Percentiles rank a stretch among this genome's conserved stretches.
Conservation (phyloP, 2,113 vertebrate species). For the Etheostoma spectabile region DNA sequence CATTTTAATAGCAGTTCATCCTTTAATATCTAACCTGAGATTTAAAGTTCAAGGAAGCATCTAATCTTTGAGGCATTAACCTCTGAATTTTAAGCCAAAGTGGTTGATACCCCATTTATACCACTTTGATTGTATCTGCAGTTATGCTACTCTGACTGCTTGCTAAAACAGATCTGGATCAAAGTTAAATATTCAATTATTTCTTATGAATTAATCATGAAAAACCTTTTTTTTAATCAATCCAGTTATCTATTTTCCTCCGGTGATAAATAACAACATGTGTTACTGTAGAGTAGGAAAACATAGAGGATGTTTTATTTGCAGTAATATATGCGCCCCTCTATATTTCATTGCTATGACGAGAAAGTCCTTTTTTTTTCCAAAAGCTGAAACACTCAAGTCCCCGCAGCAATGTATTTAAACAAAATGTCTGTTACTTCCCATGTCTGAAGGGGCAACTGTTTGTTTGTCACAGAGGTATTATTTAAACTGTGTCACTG, state of each 20-base stretch:
- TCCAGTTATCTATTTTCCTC: constrained; percentile 38
- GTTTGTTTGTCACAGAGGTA: constrained; percentile 46
- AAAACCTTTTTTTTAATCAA: constrained; percentile 52
- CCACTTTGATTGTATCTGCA: constrained; percentile 43
- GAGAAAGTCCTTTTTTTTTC: neutral
- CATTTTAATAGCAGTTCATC: neutral
- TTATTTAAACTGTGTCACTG: constrained; percentile 52
- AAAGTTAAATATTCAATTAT: constrained; percentile 51
- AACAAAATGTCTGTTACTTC: constrained; percentile 36
- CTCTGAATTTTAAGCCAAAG: constrained; percentile 44
- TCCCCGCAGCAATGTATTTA: neutral
- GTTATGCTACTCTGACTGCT: constrained; percentile 27
- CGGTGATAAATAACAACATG: constrained; percentile 34
- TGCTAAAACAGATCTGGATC: constrained; percentile 49
- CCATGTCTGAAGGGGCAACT: constrained; percentile 19
- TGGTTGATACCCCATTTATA: constrained; percentile 25
- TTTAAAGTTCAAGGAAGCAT: constrained; percentile 7
- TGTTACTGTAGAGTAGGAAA: constrained; percentile 4
- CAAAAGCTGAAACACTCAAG: constrained; percentile 2
- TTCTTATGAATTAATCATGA: constrained; percentile 51
- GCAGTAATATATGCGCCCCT: constrained; percentile 16
- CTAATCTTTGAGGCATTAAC: constrained; percentile 16
- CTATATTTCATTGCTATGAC: constrained; percentile 1
- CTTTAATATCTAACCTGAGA: constrained; percentile 24
- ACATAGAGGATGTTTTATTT: constrained; percentile 29